Evolutionary conservation across 2,113 vertebrate genomes (phyloP), one percentile per base, ranked within the genome.

Genomic region (Aegotheles bennettii): DNA sequence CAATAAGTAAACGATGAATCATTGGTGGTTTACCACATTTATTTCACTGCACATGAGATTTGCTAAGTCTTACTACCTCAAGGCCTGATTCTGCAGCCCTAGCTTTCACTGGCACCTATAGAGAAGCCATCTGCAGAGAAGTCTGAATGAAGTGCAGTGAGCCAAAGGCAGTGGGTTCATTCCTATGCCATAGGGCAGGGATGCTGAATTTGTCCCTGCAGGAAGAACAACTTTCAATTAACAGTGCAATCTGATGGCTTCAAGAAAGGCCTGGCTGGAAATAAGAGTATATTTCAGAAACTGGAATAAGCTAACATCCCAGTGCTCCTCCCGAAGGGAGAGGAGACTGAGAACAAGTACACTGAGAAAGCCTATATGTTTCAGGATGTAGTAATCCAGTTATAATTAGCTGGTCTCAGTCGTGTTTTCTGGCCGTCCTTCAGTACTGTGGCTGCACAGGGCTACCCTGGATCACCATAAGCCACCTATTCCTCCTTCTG

Each of bases 31-130:
- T 92, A 93, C 81, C 92, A 85, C 91, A 89, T 83, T 81, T 90
- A 76, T 96, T 97, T 96, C 70, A 54, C 51, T 86, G 86, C 73
- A 91, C 81, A 88, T 81, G 91, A 95, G 45, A 74, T 91, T 95
- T 87, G 63, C 57, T 86, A 65, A 76, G 64, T 53, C 60, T 80
- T 89, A 64, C 26, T 83, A 64, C 26, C 29, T 89, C 47, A 60
- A 35, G 54, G 50, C 29, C 47, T 68, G 36, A 38, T 88, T 86
- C 51, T 94, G 26, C 48, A 92, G 40, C 23, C 2, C 25, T 67
- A 45, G 20, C 40, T 94, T 69, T 19, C 14, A 26, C 45, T 81
- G 75, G 24, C 4, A 9, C 40, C 36, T 40, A n/a, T 19, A 84
- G 76, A 74, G 61, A 71, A 82, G 29, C 4, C 16, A 0, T 54